Evolutionary conservation across 2,113 vertebrate species (phyloP).

Genomic region (Petaurus breviceps): DNA sequence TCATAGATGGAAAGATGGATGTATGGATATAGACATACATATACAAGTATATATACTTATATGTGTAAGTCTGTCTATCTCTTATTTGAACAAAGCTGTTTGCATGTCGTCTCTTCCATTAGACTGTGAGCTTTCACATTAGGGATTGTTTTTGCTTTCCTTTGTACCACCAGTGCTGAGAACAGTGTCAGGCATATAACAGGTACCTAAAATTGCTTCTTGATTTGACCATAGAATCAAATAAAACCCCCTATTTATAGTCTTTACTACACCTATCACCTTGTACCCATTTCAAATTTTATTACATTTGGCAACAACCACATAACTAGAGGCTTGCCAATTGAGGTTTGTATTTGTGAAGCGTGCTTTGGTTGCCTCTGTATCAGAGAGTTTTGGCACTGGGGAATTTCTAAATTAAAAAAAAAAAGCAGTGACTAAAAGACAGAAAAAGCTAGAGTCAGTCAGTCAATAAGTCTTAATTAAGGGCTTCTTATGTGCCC

Average conservation of each 20-base stretch:
- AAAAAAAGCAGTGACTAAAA: background rate
- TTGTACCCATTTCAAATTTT: background rate
- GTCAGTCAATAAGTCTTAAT: background rate
- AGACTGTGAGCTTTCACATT: background rate
- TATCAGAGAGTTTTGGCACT: background rate
- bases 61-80: background rate
- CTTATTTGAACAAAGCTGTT: background rate
- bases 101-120: background rate
- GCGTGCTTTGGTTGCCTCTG: background rate
- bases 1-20: too few species aligned
- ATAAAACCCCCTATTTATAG: background rate
- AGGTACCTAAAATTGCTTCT: background rate
- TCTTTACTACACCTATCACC: background rate
- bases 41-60: background rate
- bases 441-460: background rate
- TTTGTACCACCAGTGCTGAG: background rate
- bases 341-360: background rate
- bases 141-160: background rate
- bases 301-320: constrained; percentile 13
- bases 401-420: background rate
- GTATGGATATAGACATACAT: too few species aligned
- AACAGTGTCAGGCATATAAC: background rate
- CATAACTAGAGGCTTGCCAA: constrained; percentile 5
- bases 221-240: background rate
- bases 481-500: background rate